Conservation (phyloP, 2,797 vertebrate genomes). For the Botia kubotai region DNA sequence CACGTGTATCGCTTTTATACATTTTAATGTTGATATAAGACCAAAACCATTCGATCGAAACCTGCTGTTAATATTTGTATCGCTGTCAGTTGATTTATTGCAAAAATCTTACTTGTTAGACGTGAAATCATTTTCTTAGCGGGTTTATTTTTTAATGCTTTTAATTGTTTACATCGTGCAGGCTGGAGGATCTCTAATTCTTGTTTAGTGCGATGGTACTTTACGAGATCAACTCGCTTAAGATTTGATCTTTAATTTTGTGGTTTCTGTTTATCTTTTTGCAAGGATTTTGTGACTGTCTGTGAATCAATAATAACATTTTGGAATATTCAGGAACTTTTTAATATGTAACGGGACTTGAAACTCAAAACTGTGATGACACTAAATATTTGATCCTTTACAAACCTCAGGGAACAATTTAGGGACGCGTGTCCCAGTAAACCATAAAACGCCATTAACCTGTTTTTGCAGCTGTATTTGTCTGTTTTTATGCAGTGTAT, state of each 20-base stretch:
- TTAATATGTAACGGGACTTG: constrained; percentile 45
- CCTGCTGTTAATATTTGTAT: constrained; percentile 56
- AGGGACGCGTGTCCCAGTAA: constrained; percentile 6
- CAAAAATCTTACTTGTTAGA: constrained; percentile 34
- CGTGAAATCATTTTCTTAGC: constrained; percentile 22
- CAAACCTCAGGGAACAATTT: constrained; percentile 61
- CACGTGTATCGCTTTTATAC: constrained; percentile 12
- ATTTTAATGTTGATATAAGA: constrained; percentile 51
- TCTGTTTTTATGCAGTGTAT: constrained; percentile 19
- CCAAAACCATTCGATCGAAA: constrained; percentile 51
- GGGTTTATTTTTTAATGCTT: constrained; percentile 47
- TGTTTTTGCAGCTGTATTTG: constrained; percentile 52
- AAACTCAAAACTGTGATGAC: constrained; percentile 61
- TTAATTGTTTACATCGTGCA: constrained; percentile 38
- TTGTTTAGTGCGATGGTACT: constrained; percentile 7
- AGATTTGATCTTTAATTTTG: background rate
- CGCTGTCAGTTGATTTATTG: constrained; percentile 41
- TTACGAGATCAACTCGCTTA: constrained; percentile 1
- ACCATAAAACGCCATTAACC: constrained; percentile 55
- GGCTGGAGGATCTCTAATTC: constrained; percentile 19
- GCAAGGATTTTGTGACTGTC: constrained; percentile 38
- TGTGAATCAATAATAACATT: constrained; percentile 29
- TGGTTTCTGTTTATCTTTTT: background rate
- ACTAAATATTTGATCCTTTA: constrained; percentile 51
- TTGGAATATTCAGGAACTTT: constrained; percentile 55